Percentiles rank a stretch among this genome's conserved stretches.
phyloP scores from a whole-genome alignment of 2,797 vertebrate species.

The Synanceia verrucosa region DNA sequence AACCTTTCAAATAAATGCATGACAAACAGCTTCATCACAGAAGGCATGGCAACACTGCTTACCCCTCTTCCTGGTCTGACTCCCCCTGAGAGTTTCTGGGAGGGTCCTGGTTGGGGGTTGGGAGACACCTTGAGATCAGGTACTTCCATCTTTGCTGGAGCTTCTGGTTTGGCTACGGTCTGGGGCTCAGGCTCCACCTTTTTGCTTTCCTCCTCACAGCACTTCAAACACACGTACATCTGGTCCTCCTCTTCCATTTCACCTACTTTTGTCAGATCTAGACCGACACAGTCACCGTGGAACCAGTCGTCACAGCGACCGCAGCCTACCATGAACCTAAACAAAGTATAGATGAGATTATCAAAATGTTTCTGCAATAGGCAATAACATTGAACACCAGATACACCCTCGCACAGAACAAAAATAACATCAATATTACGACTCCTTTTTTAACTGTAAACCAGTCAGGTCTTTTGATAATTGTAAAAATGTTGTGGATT shows the following conservation, averaged over 20 bases:
- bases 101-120: constrained; percentile 81
- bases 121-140: constrained; percentile 80
- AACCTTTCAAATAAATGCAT: constrained; percentile 9
- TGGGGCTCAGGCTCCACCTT: constrained; percentile 78
- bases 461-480: no score
- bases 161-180: constrained; percentile 63
- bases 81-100: constrained; percentile 78
- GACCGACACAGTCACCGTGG: constrained; percentile 96
- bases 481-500: background rate
- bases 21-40: background rate
- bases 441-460: background rate
- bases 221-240: constrained; percentile 96
- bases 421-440: background rate
- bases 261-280: constrained; percentile 93
- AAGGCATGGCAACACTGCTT: background rate
- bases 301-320: constrained; percentile 99
- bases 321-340: constrained; percentile 98
- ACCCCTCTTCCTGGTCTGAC: constrained; percentile 91
- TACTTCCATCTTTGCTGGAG: constrained; percentile 60
- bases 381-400: background rate
- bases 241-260: constrained; percentile 98
- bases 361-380: background rate
- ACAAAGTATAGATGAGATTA: background rate
- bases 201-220: constrained; percentile 93
- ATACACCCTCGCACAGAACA: background rate